A percentile compares a stretch with the other conserved stretches of the same genome.
Evolutionary conservation across 2,113 vertebrate genomes (phyloP).

Genomic region (Larimichthys polyactis): DNA sequence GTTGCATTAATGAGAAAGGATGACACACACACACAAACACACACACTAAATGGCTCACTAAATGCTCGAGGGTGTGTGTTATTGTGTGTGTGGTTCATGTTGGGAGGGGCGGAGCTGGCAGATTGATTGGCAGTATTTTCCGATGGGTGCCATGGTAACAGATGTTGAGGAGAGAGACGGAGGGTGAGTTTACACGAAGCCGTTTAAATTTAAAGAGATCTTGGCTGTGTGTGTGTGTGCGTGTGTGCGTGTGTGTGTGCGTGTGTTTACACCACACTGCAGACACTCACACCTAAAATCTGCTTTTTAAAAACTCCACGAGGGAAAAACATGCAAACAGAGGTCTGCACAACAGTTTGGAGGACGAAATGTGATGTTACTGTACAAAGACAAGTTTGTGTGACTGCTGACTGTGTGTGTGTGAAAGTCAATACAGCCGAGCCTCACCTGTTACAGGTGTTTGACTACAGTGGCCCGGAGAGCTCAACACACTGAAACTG

Average conservation of each 20-base stretch:
- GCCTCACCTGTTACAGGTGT: neutral
- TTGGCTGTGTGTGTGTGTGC: no score
- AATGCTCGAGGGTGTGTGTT: slow-evolving; percentile 28
- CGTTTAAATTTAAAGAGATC: neutral
- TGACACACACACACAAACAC: slow-evolving; percentile 9
- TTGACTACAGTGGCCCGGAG: neutral
- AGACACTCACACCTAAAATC: neutral
- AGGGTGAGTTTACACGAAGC: neutral
- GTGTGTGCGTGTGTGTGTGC: no score
- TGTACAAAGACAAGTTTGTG: neutral
- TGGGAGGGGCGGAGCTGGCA: slow-evolving; percentile 13
- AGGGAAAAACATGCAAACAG: neutral
- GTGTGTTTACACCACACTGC: neutral
- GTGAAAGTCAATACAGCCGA: neutral
- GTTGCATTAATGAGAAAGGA: slow-evolving; percentile 57
- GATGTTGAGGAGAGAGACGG: slow-evolving; percentile 31
- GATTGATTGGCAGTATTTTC: slow-evolving; percentile 56
- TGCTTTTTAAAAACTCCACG: neutral
- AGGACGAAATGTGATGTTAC: neutral
- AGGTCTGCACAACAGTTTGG: neutral
- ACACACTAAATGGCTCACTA: slow-evolving; percentile 30
- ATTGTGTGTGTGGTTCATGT: neutral
- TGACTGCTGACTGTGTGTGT: neutral
- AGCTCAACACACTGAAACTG: neutral
- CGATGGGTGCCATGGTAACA: slow-evolving; percentile 60